Base-by-base conservation (phyloP, 23 tunicate genomes). In the Ciona savignyi region DNA sequence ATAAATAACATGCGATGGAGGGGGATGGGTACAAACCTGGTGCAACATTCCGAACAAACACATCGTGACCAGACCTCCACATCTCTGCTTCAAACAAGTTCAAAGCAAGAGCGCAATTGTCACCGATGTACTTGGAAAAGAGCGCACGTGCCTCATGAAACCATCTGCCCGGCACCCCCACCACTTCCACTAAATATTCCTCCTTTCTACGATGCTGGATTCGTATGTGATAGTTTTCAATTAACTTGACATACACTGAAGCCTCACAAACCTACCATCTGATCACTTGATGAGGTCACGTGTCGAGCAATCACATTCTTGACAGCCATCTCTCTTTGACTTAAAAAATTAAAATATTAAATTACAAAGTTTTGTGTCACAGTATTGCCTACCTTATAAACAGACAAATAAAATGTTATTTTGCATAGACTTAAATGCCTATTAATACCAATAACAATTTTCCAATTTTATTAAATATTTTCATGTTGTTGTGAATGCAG, bases 281-380 rank as follows among this genome's bases (percentile, higher is more conserved):
- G 1, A 66, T 34, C 70, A 29, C 70, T 66, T 66, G 70, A 3
- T 66, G 74, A 70, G 34, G 70, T n/a, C 60, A 86, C 77, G 78
- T 86, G 78, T 25, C 85, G 85, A 34, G 79, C 72, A 1, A 87
- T 69, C 0, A 87, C 62, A 32, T 33, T 71, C 24, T 74, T 70
- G 0, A 87, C 75, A 2, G 76, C 71, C 28, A 81, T 77, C 62
- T 87, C 95, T 42, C 95, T 63, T 76, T 81, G 74, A 27, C 95
- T 87, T 70, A 22, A 75, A 31, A 74, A n/a, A 22, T 65, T 65
- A 25, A 11, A 23, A 65, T 19, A 25, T 22, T 20, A 65, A 51
- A 19, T 51, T 51, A 51, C 62, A 19, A 21, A 51, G 21, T 51
- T 21, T 51, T 19, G 20, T 51, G 62, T 19, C 21, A 21, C 19